phyloP scores from a whole-genome alignment of 2,888 invertebrate genomes.

The Leucophenga maculata region DNA sequence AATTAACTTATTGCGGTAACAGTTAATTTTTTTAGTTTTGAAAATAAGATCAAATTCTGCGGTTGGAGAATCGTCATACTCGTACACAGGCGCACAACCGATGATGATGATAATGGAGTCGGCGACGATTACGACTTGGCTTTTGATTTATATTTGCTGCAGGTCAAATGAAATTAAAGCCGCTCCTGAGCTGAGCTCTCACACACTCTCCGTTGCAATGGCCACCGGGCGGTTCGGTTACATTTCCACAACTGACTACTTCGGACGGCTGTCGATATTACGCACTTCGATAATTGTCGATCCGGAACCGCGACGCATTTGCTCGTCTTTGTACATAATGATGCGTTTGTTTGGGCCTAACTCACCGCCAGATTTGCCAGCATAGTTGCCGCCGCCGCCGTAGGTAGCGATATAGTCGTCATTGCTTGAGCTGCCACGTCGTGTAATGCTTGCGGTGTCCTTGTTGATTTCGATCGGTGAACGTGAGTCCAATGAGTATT shows the following conservation, averaged over 20 bases:
- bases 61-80: neutral
- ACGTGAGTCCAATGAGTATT: conserved; percentile 69
- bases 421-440: conserved; percentile 73
- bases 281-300: conserved; percentile 78
- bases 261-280: conserved; percentile 55
- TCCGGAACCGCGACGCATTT: conserved; percentile 71
- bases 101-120: neutral
- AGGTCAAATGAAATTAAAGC: conserved; percentile 72
- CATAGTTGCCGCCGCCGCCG: conserved; percentile 60
- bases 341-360: conserved; percentile 71
- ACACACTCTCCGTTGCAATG: too few relatives aligned
- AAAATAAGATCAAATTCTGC: neutral
- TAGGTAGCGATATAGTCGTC: conserved; percentile 35
- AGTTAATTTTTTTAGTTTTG: conserved; percentile 39
- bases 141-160: conserved; percentile 71
- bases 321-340: conserved; percentile 76
- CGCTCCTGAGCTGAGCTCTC: conserved; percentile 36
- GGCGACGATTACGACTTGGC: conserved; percentile 55
- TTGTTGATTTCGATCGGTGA: conserved; percentile 70
- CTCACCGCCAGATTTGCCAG: conserved; percentile 51
- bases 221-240: neutral
- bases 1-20: conserved; percentile 38
- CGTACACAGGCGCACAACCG: neutral
- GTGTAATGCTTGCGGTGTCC: conserved; percentile 72
- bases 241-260: conserved; percentile 28